Evolutionary conservation across 2,888 invertebrate species (phyloP).

Genomic region (Drosophila mimetica): DNA sequence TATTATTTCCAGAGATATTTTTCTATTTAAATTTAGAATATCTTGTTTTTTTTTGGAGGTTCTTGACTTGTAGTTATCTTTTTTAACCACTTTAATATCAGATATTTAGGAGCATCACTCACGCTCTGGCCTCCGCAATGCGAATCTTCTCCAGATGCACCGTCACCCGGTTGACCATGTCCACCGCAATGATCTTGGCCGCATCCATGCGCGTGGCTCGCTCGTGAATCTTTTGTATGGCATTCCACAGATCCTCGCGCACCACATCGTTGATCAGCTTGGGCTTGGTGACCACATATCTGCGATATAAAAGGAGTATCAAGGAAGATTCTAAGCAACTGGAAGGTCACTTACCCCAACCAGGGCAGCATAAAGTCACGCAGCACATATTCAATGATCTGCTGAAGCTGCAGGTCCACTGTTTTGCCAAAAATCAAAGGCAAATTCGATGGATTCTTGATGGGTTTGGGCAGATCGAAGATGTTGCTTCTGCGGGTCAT

Average conservation of each 20-base stretch:
- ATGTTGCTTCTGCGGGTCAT: constrained; percentile 76
- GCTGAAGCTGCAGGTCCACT: constrained; percentile 92
- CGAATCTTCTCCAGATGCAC: constrained; percentile 94
- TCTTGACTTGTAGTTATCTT: not conserved
- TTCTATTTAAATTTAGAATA: not conserved
- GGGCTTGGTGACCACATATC: constrained; percentile 88
- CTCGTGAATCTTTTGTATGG: constrained; percentile 90
- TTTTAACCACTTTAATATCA: constrained; percentile 53
- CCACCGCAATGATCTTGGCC: constrained; percentile 92
- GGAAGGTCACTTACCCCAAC: constrained; percentile 87
- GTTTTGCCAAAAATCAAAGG: constrained; percentile 93
- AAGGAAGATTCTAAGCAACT: too few relatives aligned
- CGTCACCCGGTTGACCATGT: constrained; percentile 92
- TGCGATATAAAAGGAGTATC: too few relatives aligned
- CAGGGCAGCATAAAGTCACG: constrained; percentile 92
- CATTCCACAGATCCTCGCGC: constrained; percentile 93
- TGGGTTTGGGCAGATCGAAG: constrained; percentile 84
- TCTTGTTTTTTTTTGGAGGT: constrained; percentile 1
- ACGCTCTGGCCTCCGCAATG: constrained; percentile 90
- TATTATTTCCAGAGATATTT: not conserved
- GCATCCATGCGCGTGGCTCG: constrained; percentile 91
- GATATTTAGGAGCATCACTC: constrained; percentile 82
- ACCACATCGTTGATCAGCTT: constrained; percentile 88
- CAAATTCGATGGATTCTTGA: constrained; percentile 86
- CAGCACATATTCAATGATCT: constrained; percentile 91